Base-by-base conservation (phyloP, 2,888 invertebrate species). In the Temnothorax rugatulus region DNA sequence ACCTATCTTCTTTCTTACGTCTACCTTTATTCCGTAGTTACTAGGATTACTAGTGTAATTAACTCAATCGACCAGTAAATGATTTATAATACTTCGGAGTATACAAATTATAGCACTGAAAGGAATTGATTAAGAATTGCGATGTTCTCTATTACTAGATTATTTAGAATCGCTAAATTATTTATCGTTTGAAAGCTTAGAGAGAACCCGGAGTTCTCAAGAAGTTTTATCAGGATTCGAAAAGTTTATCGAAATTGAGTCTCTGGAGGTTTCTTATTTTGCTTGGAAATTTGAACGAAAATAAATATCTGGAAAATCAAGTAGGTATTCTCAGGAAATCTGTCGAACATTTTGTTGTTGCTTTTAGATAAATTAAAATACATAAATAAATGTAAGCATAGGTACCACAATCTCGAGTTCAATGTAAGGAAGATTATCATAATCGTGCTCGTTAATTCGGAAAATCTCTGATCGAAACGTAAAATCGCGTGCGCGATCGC, bases 401-500 rank as follows among this genome's bases (percentile, higher is more conserved):
- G n/a, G 4, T 29, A 29, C 5, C 13, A n/a, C 1, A 38, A 25
- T 66, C 8, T 66, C 11, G 41, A 66, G 18, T 44, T 66, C 9
- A 47, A 18, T 25, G 18, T 9, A 44, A 18, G 18, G 0, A 64
- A 64, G 41, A 63, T 63, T 41, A 41, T 25, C 8, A 18, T 47
- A 15, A 64, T 38, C 57, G 25, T 7, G 9, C 5, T 25, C 41
- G 25, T 41, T 38, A 74, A 18, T 52, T 38, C 18, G 9, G 5
- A 44, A 15, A 59, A 59, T 59, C 38, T 50, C 21, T 0, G 4
- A 74, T 61, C 3, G 9, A 21, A 50, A 64, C 5, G 18, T 38
- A 76, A 52, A 76, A 52, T 64, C 63, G 38, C 38, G 50, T 75
- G 59, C 47, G 38, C 61, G 50, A 15, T n/a, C 13, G 21, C 47